Evolutionary conservation across 1,140 invertebrate genomes (phyloP), one percentile per base, ranked within the genome.

Genomic region (Caenorhabditis brenneri): DNA sequence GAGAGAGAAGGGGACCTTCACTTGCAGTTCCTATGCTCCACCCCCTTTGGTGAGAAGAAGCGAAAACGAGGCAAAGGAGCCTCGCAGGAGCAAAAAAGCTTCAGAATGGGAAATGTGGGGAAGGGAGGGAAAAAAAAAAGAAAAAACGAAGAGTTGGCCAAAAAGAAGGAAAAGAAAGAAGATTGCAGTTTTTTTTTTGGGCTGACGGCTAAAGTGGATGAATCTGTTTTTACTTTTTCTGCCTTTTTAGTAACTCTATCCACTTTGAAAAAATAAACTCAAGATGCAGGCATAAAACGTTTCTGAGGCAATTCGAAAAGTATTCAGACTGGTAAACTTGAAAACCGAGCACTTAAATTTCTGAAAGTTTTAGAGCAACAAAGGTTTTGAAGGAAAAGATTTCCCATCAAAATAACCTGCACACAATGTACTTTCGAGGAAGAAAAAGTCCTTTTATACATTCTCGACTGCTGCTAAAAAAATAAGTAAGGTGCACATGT

Each of bases 11-110:
- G 36, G 36, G 36, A 29, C 16, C 19, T 15, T 16, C 29, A n/a
- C 33, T 29, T 42, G 65, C 65, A 74, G 65, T 74, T 74, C 65
- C 65, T 24, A 74, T 74, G 65, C 65, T 74, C 65, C 65, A 42
- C 65, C 65, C 65, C 42, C 65, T 74, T 74, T 74, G 65, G 65
- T n/a, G 22, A 74, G 36, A 55, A 55, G 53, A 24, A 27, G 15
- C n/a, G 49, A 51, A 51, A 51, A 51, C 7, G n/a, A n/a, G n/a
- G 49, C 24, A 65, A 24, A 39, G 65, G 29, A 36, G n/a, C 36
- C 46, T 19, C 36, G 22, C 4, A 10, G n/a, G 33, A 15, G 65
- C 29, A 15, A 74, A 74, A 74, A 74, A 42, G 65, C 65, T 74
- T 65, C 36, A 74, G 65, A 74, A 74, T 74, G 24, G 36, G 24